Conservation (phyloP, 2,113 vertebrate genomes). For the Brachionichthys hirsutus region DNA sequence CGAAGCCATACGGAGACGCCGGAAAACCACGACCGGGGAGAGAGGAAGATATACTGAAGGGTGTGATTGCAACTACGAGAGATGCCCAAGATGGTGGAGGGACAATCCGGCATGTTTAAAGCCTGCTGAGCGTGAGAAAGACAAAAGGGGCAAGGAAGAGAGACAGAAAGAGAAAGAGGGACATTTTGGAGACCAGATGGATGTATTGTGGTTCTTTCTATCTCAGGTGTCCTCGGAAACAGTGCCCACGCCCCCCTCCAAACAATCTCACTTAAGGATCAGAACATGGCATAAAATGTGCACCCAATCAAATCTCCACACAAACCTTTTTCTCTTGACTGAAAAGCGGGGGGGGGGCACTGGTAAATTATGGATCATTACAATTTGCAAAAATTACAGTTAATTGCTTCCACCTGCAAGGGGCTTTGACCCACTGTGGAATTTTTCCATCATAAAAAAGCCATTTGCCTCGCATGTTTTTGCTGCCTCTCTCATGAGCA, state of each 20-base stretch:
- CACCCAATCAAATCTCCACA: conserved; percentile 75
- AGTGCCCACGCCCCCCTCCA: conserved; percentile 36
- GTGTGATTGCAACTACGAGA: conserved; percentile 25
- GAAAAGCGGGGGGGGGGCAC: conserved; percentile 72
- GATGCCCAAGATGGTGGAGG: conserved; percentile 65
- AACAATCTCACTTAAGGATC: conserved; percentile 70
- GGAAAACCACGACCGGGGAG: conserved; percentile 41
- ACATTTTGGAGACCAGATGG: conserved; percentile 40
- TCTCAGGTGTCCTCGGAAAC: conserved; percentile 45
- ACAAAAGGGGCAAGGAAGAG: conserved; percentile 55
- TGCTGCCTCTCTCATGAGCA: conserved; percentile 58
- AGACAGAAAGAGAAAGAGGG: conserved; percentile 37
- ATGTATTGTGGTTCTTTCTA: conserved; percentile 45
- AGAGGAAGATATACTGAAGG: conserved; percentile 20
- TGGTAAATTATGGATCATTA: conserved; percentile 82
- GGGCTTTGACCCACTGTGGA: conserved; percentile 81
- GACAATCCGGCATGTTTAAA: conserved; percentile 66
- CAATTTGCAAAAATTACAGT: conserved; percentile 82
- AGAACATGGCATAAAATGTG: conserved; percentile 70
- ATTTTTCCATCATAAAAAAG: conserved; percentile 83
- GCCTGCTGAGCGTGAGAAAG: conserved; percentile 45
- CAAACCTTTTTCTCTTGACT: conserved; percentile 71
- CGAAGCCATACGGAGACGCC: conserved; percentile 68
- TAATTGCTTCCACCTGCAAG: conserved; percentile 87
- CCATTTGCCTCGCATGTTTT: conserved; percentile 70